A percentile compares a stretch with the other conserved stretches of the same genome.
Evolutionary conservation across 2,888 invertebrate species (phyloP).

Genomic region (Erannis defoliaria): DNA sequence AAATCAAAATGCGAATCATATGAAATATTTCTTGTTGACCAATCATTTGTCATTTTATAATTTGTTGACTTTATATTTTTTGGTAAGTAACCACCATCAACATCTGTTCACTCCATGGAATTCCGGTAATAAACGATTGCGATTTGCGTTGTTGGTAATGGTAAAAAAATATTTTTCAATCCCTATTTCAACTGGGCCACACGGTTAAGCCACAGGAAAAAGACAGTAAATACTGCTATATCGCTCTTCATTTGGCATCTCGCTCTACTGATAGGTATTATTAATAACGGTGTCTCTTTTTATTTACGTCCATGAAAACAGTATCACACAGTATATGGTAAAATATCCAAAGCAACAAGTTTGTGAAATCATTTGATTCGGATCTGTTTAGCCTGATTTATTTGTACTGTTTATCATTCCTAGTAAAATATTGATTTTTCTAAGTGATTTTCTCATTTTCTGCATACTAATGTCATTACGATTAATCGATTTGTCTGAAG

Average conservation of each 20-base stretch:
- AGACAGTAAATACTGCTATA: slow-evolving; percentile 52
- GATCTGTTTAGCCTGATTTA: neutral
- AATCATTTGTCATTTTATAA: too few species aligned
- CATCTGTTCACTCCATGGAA: too few species aligned
- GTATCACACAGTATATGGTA: slow-evolving; percentile 66
- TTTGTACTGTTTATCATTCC: neutral
- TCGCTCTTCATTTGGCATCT: slow-evolving; percentile 59
- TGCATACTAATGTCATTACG: slow-evolving; percentile 35
- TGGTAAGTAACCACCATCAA: too few species aligned
- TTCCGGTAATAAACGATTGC: too few species aligned
- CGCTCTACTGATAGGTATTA: slow-evolving; percentile 63
- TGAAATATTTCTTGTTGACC: too few species aligned
- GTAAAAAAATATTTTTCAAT: slow-evolving; percentile 33
- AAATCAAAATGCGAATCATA: too few species aligned
- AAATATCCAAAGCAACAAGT: slow-evolving; percentile 51
- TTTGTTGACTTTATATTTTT: too few species aligned
- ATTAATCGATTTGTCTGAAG: slow-evolving; percentile 64
- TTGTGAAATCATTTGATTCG: neutral
- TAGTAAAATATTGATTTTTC: neutral
- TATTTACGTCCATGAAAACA: slow-evolving; percentile 78
- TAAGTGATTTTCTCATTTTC: neutral
- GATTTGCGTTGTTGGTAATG: too few species aligned
- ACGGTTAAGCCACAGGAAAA: slow-evolving; percentile 58
- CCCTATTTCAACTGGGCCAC: slow-evolving; percentile 49
- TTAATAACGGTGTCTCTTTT: slow-evolving; percentile 73